Evolutionary conservation across 2,888 invertebrate species (phyloP), one percentile per base, ranked within the genome.

Genomic region (Drosophila longiperda): DNA sequence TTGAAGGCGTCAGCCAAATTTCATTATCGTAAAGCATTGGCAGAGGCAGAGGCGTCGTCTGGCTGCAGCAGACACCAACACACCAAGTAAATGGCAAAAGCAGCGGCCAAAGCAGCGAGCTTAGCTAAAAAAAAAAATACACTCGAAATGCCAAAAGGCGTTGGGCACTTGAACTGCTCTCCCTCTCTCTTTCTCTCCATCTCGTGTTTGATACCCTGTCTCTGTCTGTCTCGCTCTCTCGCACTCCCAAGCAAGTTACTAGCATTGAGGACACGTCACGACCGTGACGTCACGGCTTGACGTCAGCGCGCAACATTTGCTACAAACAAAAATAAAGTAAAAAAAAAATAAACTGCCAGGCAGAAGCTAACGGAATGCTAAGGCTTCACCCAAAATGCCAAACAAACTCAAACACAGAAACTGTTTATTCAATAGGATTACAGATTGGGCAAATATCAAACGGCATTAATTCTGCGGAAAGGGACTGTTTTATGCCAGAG

Each of bases 121-220:
- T 26, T 45, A 23, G 15, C n/a, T 36, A 52, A 52, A 60, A 23
- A 68, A 50, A 38, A 23, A 26, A 23, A 17, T 11, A 17, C 81
- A 66, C 75, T 86, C 71, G 83, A 83, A 83, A 83, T 80, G 87
- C 83, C 83, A 80, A 86, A 86, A 80, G 83, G 80, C 83, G 66
- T 59, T 71, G 52, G 52, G 72, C 76, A 73, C 63, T 78, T 82
- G 79, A 66, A 73, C 78, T 67, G 54, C 57, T 5, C n/a, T 20
- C 40, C 29, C 45, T 20, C 40, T 42, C 34, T 29, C 50, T 20
- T 26, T 12, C 53, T 40, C 38, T 53, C 48, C 5, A 23, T 26
- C 29, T n/a, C 29, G 8, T 8, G 8, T 15, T 20, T 23, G 4
- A 20, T 23, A 23, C 29, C 20, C 11, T 26, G n/a, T 17, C 8